Conservation (phyloP, 2,797 vertebrate species). For the Periophthalmus magnuspinnatus region DNA sequence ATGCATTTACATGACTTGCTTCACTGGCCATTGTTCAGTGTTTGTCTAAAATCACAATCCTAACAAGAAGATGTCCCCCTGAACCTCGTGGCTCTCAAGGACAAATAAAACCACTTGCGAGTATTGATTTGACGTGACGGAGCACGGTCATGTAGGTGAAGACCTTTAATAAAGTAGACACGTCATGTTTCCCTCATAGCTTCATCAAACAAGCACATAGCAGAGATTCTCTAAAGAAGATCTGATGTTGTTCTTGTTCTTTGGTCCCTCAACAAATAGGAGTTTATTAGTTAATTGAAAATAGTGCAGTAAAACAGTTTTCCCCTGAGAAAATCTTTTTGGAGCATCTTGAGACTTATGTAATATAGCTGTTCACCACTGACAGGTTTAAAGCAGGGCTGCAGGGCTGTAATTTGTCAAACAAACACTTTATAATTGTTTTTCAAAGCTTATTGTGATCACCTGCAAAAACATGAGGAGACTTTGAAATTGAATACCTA, state of each 20-base stretch:
- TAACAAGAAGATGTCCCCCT: background rate
- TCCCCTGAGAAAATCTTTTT: constrained; percentile 13
- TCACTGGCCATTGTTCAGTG: background rate
- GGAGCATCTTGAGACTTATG: constrained; percentile 1
- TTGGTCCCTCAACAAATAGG: background rate
- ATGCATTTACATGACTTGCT: background rate
- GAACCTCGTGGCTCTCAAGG: background rate
- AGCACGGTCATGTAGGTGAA: background rate
- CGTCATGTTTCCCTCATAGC: background rate
- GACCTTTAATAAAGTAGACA: background rate
- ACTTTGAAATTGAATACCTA: background rate
- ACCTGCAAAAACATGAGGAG: background rate
- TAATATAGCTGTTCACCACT: background rate
- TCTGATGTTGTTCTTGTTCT: background rate
- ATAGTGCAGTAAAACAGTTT: constrained; percentile 4
- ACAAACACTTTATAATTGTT: background rate
- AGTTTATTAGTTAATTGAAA: background rate
- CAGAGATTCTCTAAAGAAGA: background rate
- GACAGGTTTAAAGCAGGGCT: constrained; percentile 3
- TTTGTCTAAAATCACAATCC: background rate
- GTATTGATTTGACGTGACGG: constrained; percentile 34
- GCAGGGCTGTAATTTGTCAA: constrained; percentile 6
- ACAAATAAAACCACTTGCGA: constrained; percentile 19
- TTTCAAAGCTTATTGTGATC: background rate
- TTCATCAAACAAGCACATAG: no score